These are phyloP conservation scores for Diaphora mendica DNA, from an alignment of 2,888 invertebrate species.

Conservation along the genomic window DNA sequence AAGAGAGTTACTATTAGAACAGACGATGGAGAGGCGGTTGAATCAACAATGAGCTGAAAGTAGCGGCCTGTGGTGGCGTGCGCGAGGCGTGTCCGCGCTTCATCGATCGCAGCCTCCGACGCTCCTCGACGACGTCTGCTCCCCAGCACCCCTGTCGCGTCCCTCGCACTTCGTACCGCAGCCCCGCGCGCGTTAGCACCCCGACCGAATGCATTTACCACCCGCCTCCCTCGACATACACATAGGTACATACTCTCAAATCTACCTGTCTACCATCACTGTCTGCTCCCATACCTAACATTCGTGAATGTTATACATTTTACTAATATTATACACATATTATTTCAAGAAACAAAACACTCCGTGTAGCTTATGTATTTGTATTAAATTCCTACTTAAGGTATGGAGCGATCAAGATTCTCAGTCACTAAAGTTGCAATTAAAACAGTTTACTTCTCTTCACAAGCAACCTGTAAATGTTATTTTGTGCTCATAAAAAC, in stretches of 20 bases:
- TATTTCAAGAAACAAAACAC: conserved; percentile 51
- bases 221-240: conserved; percentile 74
- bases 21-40: conserved; percentile 60
- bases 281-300: conserved; percentile 55
- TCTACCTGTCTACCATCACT: conserved; percentile 72
- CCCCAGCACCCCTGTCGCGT: conserved; percentile 58
- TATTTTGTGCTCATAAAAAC: conserved; percentile 79
- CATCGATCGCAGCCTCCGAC: conserved; percentile 86
- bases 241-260: conserved; percentile 50
- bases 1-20: conserved; percentile 30
- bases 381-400: conserved; percentile 66
- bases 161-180: conserved; percentile 46
- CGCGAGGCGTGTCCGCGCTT: conserved; percentile 86
- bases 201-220: conserved; percentile 86
- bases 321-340: conserved; percentile 49
- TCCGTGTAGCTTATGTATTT: conserved; percentile 52
- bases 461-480: conserved; percentile 80
- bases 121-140: conserved; percentile 84
- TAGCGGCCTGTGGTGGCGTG: conserved; percentile 71
- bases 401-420: conserved; percentile 72
- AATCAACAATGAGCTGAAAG: conserved; percentile 77
- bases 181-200: conserved; percentile 82
- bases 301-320: conserved; percentile 63
- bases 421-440: conserved; percentile 71
- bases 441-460: conserved; percentile 79